phyloP scores from a whole-genome alignment of 2,113 vertebrate genomes.

The Vombatus ursinus region DNA sequence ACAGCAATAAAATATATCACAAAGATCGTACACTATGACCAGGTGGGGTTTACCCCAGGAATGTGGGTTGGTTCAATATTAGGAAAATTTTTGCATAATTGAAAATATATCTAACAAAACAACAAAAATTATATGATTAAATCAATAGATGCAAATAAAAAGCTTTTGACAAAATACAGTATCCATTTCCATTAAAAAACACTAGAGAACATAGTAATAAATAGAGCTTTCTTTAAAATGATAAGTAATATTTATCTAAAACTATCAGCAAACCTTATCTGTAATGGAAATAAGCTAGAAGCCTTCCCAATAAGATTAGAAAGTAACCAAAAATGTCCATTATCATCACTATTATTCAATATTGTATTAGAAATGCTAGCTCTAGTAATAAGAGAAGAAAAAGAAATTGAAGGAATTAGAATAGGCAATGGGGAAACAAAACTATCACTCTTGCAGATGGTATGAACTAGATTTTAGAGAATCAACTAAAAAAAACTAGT shows the following conservation, averaged over 20 bases:
- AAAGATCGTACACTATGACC: background rate
- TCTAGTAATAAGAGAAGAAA: no score
- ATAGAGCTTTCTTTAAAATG: background rate
- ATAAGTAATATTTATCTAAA: background rate
- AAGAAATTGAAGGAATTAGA: no score
- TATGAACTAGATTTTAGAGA: background rate
- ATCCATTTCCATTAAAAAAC: background rate
- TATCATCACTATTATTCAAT: slow-evolving; percentile 8
- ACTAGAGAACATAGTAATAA: background rate
- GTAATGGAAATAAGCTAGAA: background rate
- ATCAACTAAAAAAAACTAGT: background rate
- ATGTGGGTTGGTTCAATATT: background rate
- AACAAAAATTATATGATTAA: background rate
- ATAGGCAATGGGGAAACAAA: background rate
- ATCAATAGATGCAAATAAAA: background rate
- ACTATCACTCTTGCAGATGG: background rate
- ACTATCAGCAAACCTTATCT: background rate
- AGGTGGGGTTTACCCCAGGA: background rate
- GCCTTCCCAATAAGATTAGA: background rate
- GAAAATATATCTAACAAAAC: background rate
- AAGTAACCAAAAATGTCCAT: background rate
- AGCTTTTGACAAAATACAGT: background rate
- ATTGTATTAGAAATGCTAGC: background rate
- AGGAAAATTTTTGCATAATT: background rate
- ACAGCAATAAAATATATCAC: background rate